Base-by-base conservation (phyloP, 37 sponge, comb jelly and placozoan genomes). In the Cliona cf. orientalis region DNA sequence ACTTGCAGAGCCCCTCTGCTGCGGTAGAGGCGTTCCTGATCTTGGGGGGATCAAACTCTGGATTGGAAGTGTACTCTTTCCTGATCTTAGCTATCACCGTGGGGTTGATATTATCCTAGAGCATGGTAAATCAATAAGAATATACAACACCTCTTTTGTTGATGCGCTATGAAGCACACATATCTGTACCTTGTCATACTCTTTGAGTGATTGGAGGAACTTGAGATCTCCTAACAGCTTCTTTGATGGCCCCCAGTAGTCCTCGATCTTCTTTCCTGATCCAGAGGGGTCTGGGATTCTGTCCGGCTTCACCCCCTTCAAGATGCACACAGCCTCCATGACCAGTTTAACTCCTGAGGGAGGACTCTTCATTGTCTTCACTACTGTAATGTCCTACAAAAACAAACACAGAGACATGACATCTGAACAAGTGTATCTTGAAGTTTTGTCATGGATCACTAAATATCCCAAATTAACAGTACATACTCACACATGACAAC, bases 271-370 rank as follows among this genome's bases (percentile, higher is more conserved):
- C 76, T 97, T 97, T 3, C 95, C 95, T 28, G 91, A 84, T 31
- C 97, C 95, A 31, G 92, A 85, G 17, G 96, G 96, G 58, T 98
- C 99, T 19, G 83, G 86, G 41, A 93, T 84, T 45, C 93, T 72
- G 76, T 93, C 99, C 19, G 99, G 94, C 66, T 95, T 98, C 83
- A 93, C 67, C 12, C 84, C 91, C 72, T 98, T 98, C 44, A 98
- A 66, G 32, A 98, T 98, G 53, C 99, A 98, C 35, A 98, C 65
- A 29, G 96, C 96, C 78, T 98, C 99, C 99, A 98, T 98, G 59
- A 95, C 96, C 60, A 98, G 80, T 57, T 93, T 94, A 17, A 98
- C 94, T 38, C 94, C 94, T 55, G 81, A 72, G 26, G 99, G 99
- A 32, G 99, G 99, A 42, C 46, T 72, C 83, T 95, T 95, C 99